Evolutionary conservation across 2,888 invertebrate genomes (phyloP), one percentile per base, ranked within the genome.

Genomic region (Stramonita haemastoma): DNA sequence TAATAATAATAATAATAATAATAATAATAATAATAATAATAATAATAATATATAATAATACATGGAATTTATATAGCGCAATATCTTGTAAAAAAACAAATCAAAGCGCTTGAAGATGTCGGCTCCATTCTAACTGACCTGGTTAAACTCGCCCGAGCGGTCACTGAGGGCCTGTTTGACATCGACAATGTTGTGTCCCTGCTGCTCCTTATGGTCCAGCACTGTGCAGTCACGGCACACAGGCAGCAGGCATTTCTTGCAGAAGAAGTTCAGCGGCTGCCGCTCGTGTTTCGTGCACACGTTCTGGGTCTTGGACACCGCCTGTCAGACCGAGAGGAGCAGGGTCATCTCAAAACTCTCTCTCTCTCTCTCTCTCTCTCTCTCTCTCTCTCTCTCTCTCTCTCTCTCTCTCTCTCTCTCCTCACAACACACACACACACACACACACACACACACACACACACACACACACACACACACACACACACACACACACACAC

Each of bases 211-310:
- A 90, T 95, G 95, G 89, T 95, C 95, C 15, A 95, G 91, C 34
- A 95, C 94, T 0, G 95, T 95, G 89, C 95, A 95, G 92, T 95
- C 95, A 8, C 94, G 90, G 86, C 95, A 95, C 19, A 95, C 94
- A 0, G 95, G 95, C 29, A 92, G 88, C 70, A 93, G 86, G 89
- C 95, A 95, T 32, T 92, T 92, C 90, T 94, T 94, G 90, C 95
- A 95, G 92, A 94, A 95, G 90, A 95, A 95, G 91, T 94, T 94
- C 77, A 95, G 88, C 29, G 95, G 94, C 70, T 95, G 95, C 1
- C 93, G 93, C 46, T 94, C 94, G 89, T 95, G 95, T 90, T 94
- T 94, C 0, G 92, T 88, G 88, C 95, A 95, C 34, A 93, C 93
- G 86, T 95, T 94, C 89, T 94, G 93, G 56, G 94, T 92, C 87